phyloP scores from a whole-genome alignment of 2,113 vertebrate genomes.

The Euleptes europaea region DNA sequence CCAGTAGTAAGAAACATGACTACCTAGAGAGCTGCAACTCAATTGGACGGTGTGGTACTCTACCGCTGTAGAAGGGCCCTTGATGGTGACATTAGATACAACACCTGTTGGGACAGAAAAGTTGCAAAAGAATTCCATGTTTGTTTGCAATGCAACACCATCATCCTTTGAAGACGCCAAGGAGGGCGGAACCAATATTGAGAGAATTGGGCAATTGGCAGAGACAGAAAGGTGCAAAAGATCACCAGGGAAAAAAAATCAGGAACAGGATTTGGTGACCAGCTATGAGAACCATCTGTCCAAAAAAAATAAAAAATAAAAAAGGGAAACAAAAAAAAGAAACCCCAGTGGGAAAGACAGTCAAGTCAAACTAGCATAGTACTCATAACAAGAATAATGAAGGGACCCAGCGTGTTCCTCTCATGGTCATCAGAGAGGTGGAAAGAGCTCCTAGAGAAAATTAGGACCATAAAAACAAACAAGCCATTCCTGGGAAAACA shows the following conservation, averaged over 20 bases:
- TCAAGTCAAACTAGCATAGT: not conserved
- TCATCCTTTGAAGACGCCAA: not conserved
- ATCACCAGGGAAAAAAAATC: not conserved
- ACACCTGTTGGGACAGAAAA: not conserved
- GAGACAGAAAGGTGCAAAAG: not conserved
- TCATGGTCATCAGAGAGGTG: not conserved
- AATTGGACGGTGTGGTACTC: fast-evolving
- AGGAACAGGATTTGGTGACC: not conserved
- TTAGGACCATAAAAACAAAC: not conserved
- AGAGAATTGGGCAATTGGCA: not conserved
- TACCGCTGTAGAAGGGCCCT: not conserved
- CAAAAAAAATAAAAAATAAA: no score
- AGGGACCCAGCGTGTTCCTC: not conserved
- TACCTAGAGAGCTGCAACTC: not conserved
- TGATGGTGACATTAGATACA: not conserved
- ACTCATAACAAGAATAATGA: not conserved
- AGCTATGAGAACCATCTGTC: not conserved
- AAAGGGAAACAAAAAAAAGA: no score
- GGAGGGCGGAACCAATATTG: not conserved
- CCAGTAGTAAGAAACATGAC: not conserved
- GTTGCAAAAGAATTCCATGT: not conserved
- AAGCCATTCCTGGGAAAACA: not conserved
- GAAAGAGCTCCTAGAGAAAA: not conserved
- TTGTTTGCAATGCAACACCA: not conserved
- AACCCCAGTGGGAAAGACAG: not conserved